These are phyloP conservation scores for Melinopterus prodromus DNA, from an alignment of 2,888 invertebrate genomes.

Conservation along the genomic window DNA sequence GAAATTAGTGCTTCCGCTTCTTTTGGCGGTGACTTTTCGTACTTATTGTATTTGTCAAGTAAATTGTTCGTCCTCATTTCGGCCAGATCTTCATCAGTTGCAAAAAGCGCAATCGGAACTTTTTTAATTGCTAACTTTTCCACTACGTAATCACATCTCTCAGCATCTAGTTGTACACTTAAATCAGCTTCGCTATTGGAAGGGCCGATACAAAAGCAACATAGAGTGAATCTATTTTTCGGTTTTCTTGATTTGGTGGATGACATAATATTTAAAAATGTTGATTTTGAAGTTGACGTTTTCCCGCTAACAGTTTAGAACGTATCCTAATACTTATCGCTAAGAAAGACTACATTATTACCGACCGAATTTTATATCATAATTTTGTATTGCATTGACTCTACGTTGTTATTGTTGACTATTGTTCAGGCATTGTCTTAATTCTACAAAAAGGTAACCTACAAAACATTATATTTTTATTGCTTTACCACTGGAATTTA, in stretches of 20 bases:
- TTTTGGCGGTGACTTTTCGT: neutral
- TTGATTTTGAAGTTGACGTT: constrained; percentile 35
- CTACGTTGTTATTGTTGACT: too few species aligned
- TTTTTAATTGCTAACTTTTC: constrained; percentile 47
- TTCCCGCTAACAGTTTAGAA: constrained; percentile 9
- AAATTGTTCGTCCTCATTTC: constrained; percentile 27
- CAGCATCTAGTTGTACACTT: constrained; percentile 33
- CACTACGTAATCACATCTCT: constrained; percentile 46
- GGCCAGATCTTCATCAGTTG: constrained; percentile 40
- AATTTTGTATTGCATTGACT: too few species aligned
- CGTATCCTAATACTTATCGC: neutral
- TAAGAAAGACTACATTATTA: constrained; percentile 5
- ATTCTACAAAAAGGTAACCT: neutral
- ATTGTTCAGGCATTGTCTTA: neutral
- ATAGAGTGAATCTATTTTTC: constrained; percentile 35
- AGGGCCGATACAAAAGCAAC: constrained; percentile 37
- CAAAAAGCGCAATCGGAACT: constrained; percentile 45
- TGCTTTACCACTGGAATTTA: neutral
- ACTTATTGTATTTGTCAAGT: neutral
- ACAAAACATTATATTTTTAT: neutral
- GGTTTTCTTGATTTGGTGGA: constrained; percentile 30
- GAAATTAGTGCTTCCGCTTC: neutral
- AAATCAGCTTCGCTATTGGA: constrained; percentile 36
- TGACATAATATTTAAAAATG: constrained; percentile 11
- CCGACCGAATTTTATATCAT: neutral